Evolutionary conservation across 53 echinoderm and acorn worm species (phyloP).

Genomic region (Apostichopus leukothele): DNA sequence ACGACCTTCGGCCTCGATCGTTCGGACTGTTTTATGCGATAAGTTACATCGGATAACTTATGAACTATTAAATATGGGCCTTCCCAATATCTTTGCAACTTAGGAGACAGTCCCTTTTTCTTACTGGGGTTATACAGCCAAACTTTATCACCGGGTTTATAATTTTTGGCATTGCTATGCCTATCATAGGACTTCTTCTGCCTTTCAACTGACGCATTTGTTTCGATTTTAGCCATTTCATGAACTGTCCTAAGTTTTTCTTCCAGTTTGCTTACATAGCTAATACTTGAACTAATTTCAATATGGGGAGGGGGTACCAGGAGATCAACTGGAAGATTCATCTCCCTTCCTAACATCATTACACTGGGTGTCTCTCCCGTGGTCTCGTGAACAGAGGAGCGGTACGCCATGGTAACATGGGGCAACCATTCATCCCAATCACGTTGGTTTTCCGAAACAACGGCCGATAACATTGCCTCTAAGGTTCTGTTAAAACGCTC

Average conservation of each 20-base stretch:
- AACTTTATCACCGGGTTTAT: neutral
- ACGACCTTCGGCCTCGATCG: neutral
- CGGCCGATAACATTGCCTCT: too few relatives aligned
- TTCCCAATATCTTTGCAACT: slow-evolving; percentile 1
- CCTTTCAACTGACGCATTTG: neutral
- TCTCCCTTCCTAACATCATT: slow-evolving; percentile 52
- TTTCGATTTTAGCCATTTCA: neutral
- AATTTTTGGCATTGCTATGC: neutral
- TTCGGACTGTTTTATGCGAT: neutral
- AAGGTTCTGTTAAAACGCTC: too few relatives aligned
- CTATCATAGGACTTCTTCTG: slow-evolving; percentile 37
- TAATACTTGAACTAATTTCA: neutral
- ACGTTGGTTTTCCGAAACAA: too few relatives aligned
- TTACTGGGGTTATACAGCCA: neutral
- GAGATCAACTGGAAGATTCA: slow-evolving; percentile 47
- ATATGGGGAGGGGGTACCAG: neutral
- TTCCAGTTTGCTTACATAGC: neutral
- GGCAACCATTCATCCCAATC: too few relatives aligned
- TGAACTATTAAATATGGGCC: neutral
- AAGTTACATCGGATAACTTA: neutral
- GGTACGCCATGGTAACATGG: too few relatives aligned
- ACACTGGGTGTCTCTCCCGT: too few relatives aligned
- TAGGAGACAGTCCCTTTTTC: slow-evolving; percentile 10
- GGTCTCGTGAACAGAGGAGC: too few relatives aligned
- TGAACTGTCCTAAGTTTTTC: too few relatives aligned